phyloP scores from a whole-genome alignment of 2,888 invertebrate genomes.

The Lithophane leautieri region DNA sequence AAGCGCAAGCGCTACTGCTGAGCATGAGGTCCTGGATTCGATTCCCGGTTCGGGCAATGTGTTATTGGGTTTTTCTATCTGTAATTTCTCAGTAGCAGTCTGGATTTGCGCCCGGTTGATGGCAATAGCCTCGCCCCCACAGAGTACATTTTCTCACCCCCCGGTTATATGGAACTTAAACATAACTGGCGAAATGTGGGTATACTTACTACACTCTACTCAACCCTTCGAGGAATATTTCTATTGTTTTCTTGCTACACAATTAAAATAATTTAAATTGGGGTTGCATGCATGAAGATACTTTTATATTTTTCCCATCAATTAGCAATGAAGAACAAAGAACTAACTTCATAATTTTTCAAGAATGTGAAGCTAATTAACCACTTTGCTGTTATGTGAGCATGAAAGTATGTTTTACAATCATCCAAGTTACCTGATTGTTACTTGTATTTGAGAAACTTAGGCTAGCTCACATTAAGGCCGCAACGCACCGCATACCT shows the following conservation, averaged over 20 bases:
- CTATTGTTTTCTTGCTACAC: neutral
- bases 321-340: constrained; percentile 34
- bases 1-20: no score
- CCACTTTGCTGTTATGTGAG: neutral
- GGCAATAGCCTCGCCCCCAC: no score
- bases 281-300: constrained; percentile 11
- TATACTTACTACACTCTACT: neutral
- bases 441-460: constrained; percentile 6
- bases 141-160: no score
- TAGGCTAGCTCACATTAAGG: neutral
- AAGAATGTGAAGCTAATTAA: constrained; percentile 33
- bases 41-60: no score
- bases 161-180: no score
- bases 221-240: neutral
- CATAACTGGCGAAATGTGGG: no score
- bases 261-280: constrained; percentile 9
- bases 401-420: constrained; percentile 6
- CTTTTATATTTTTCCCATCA: constrained; percentile 26
- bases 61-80: no score
- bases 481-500: neutral
- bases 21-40: no score
- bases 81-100: no score
- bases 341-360: constrained; percentile 15
- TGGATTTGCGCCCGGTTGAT: no score
- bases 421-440: neutral